A percentile compares a stretch with the other conserved stretches of the same genome.
Conservation (phyloP, 2,888 invertebrate genomes). For the Endomychus coccineus region DNA sequence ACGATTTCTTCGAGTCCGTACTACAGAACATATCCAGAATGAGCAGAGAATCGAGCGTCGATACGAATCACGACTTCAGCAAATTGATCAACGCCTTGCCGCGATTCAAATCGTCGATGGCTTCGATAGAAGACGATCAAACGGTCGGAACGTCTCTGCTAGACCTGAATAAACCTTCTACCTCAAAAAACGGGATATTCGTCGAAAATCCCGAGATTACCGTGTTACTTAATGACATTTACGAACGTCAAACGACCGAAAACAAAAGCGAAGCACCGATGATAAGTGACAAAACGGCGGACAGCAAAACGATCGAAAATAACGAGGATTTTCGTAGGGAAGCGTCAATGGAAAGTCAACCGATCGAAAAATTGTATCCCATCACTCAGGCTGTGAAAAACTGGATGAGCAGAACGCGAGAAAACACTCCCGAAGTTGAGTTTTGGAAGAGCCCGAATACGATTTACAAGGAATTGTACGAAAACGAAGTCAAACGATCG, state of each 20-base stretch:
- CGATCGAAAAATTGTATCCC: conserved; percentile 35
- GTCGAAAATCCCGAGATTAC: conserved; percentile 25
- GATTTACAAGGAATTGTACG: conserved; percentile 35
- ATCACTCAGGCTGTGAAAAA: conserved; percentile 54
- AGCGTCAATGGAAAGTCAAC: conserved; percentile 9
- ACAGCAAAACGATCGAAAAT: neutral
- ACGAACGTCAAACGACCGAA: conserved; percentile 4
- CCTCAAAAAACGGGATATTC: conserved; percentile 26
- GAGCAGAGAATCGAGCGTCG: conserved; percentile 19
- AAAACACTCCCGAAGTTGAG: conserved; percentile 42
- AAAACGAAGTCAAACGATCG: conserved; percentile 14
- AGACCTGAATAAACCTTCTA: conserved; percentile 23
- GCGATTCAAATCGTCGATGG: conserved; percentile 12
- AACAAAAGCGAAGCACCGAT: conserved; percentile 4
- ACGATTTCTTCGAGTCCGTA: conserved; percentile 37
- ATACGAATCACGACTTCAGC: conserved; percentile 32
- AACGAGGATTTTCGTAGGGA: conserved; percentile 3
- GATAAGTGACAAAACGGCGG: conserved; percentile 8
- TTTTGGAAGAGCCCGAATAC: conserved; percentile 40
- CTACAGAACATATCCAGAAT: conserved; percentile 23
- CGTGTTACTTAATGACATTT: conserved; percentile 12
- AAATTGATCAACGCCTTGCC: conserved; percentile 23
- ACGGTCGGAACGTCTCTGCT: neutral
- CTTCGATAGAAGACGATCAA: conserved; percentile 8
- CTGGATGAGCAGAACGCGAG: conserved; percentile 48